Evolutionary conservation across 2,113 vertebrate species (phyloP).

Genomic region (Pomatostomus ruficeps): DNA sequence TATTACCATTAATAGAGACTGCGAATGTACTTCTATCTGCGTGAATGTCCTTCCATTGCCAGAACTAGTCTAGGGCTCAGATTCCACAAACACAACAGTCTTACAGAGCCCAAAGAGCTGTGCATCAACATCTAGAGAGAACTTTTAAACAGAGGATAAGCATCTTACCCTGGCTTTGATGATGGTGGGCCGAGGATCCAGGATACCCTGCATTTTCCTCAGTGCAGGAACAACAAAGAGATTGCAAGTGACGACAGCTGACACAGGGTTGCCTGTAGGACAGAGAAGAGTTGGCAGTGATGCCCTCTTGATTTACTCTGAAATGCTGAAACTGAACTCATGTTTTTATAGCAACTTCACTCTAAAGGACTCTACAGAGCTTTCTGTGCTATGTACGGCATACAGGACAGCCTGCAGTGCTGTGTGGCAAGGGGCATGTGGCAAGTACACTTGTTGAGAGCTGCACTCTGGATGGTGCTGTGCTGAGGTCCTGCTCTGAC

Average conservation of each 20-base stretch:
- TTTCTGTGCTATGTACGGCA: background rate
- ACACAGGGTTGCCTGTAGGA: conserved; percentile 92
- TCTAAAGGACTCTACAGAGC: background rate
- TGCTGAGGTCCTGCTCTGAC: background rate
- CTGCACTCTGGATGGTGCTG: background rate
- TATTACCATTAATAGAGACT: background rate
- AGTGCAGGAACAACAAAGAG: conserved; percentile 98
- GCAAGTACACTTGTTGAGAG: background rate
- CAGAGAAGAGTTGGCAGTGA: conserved; percentile 7
- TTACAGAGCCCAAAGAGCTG: background rate
- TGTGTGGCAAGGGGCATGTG: background rate
- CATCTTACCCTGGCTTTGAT: conserved; percentile 97
- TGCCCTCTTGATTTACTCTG: background rate
- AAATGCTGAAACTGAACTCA: background rate
- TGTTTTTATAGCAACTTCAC: background rate
- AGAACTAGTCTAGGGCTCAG: background rate
- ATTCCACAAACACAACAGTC: background rate
- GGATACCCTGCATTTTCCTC: conserved; percentile 99
- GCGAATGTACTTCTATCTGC: background rate
- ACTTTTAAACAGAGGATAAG: background rate
- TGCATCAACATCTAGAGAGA: background rate
- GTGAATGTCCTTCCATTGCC: background rate
- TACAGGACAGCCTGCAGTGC: background rate
- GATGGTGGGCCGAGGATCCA: conserved; percentile 98
- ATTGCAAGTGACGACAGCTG: conserved; percentile 98